Base-by-base conservation (phyloP, 2,797 vertebrate genomes). In the Cetoscarus ocellatus region DNA sequence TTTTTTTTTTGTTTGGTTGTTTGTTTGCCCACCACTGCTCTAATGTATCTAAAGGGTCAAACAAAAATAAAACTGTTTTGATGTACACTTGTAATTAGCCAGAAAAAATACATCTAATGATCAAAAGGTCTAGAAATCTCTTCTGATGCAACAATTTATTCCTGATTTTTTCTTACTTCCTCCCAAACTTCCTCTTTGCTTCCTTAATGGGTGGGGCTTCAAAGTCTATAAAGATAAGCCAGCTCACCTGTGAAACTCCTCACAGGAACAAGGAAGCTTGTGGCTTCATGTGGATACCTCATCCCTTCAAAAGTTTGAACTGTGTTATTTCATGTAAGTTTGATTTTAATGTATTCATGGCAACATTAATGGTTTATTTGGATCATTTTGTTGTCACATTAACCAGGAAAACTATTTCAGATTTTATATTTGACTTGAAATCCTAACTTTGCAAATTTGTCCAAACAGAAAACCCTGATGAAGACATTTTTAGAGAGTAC, bases 171-270 rank as follows among this genome's bases (percentile, higher is more conserved):
- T 27, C 2, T n/a, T 2, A 27, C 27, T 27, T 27, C 27, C 27
- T 27, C 27, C 27, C 27, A 27, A 27, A 14, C 50, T 51, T 47
- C 15, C 45, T n/a, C 7, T 47, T 7, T 47, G 8, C 45, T 17
- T 35, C 50, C 50, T 51, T 19, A 10, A 34, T 51, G 50, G 50
- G 50, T 18, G 50, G 50, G 34, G 50, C 50, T 51, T 51, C 12
- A 51, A 6, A 14, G 50, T 35, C 19, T 11, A 50, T 34, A 51
- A 34, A 34, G 13, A 18, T 10, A 14, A 51, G 50, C 7, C 27
- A 34, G 11, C 11, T 34, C 27, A 51, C 19, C 50, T 34, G 50
- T 51, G 50, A 3, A 10, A 48, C 8, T 17, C 7, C 3, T 17
- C 1, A 0, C 5, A 39, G 38, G 38, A 17, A 17, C 47, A 9